Evolutionary conservation across 2,888 invertebrate genomes (phyloP), one percentile per base, ranked within the genome.

Genomic region (Agrochola lychnidis): DNA sequence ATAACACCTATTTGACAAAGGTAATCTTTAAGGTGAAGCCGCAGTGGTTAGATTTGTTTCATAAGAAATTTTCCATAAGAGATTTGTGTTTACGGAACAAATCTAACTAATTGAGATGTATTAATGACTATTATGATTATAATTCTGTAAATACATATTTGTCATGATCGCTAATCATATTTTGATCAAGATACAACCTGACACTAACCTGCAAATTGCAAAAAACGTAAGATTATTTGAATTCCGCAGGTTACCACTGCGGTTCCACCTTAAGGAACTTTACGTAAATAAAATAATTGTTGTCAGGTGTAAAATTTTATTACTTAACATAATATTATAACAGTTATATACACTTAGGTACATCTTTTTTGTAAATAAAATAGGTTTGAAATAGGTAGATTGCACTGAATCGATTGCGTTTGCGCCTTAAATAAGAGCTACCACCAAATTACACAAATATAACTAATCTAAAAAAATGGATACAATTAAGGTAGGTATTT

Each of bases 321-420:
- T 76, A 42, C n/a, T 59, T 57, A 56, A 73, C 66, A 4, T 22
- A 64, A 59, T 25, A 53, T 22, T 68, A 62, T 40, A 69, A 64
- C 40, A 70, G 16, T 62, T 45, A 40, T 45, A 14, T 57, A 79
- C 73, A 80, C 1, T 25, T 78, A 42, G 2, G 16, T 48, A 6
- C 7, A 45, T n/a, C 4, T n/a, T 45, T 57, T 30, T 71, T 80
- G 48, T 78, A 74, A 62, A 74, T 48, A 74, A 79, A 45, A 45
- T 53, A 42, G 7, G 2, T 59, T 53, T 45, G 10, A 45, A 78
- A 45, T 64, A 56, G 7, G 12, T 64, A 22, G 45, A 78, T 78
- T 78, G 78, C 78, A 78, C 78, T 81, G 22, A 73, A 59, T 53
- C 9, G 56, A 53, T 67, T 81, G 66, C 56, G 66, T 74, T 66